Percentiles rank a stretch among this genome's conserved stretches.
phyloP scores from a whole-genome alignment of 2,888 invertebrate genomes.

The Drosophila melanosoma region DNA sequence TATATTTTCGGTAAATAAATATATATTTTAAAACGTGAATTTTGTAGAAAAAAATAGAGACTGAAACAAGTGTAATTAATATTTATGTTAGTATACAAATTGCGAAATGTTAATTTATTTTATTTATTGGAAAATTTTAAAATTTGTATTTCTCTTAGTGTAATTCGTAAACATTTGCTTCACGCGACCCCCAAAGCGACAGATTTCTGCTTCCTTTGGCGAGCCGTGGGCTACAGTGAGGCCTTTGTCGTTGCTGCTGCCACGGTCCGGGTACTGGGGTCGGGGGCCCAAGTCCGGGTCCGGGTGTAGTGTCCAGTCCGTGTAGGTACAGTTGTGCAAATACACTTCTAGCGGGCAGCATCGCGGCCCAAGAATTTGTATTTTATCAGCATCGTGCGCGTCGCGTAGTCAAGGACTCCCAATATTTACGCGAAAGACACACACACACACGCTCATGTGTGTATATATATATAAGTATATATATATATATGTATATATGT shows the following conservation, averaged over 20 bases:
- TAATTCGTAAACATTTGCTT: conserved; percentile 31
- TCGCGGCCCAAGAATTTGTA: conserved; percentile 80
- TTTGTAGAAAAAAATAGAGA: background rate
- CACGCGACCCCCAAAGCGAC: conserved; percentile 48
- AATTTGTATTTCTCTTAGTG: conserved; percentile 36
- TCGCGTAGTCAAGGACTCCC: conserved; percentile 81
- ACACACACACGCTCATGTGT: conserved; percentile 32
- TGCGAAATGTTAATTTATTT: background rate
- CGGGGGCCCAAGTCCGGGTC: conserved; percentile 1
- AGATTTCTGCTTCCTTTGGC: conserved; percentile 63
- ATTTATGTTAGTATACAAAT: background rate
- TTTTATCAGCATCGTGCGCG: conserved; percentile 81
- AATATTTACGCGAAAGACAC: conserved; percentile 80
- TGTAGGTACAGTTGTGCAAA: conserved; percentile 80
- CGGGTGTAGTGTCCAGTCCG: conserved; percentile 65
- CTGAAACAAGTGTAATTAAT: background rate
- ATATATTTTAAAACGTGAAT: background rate
- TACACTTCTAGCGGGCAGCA: conserved; percentile 76
- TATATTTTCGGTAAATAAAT: background rate
- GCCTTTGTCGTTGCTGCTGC: conserved; percentile 50
- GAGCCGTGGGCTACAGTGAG: conserved; percentile 69
- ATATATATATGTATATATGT: conserved; percentile 40
- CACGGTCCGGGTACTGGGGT: conserved; percentile 38
- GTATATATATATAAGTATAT: conserved; percentile 13
- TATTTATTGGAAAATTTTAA: background rate